Conservation (phyloP, 1,140 invertebrate species). For the Stratiolaelaps scimitus region DNA sequence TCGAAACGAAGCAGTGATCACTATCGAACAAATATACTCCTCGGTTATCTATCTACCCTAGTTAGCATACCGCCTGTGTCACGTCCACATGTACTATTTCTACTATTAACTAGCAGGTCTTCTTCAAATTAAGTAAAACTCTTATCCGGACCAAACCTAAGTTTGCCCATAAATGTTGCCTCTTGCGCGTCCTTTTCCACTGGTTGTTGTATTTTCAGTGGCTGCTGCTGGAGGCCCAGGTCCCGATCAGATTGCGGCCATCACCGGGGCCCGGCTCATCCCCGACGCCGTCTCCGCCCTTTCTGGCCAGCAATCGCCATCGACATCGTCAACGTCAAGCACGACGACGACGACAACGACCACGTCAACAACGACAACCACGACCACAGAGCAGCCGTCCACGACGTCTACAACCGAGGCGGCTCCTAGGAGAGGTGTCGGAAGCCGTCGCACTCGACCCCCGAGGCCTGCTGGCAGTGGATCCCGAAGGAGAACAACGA, state of each 20-base stretch:
- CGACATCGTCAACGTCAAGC: neutral
- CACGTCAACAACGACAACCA: neutral
- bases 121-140: too few species aligned
- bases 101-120: too few species aligned
- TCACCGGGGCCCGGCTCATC: conserved; percentile 7
- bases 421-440: neutral
- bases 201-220: neutral
- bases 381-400: neutral
- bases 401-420: neutral
- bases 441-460: conserved; percentile 3
- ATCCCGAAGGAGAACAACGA: neutral
- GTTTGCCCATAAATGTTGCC: too few species aligned
- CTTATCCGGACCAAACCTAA: too few species aligned
- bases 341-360: conserved; percentile 4
- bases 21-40: too few species aligned
- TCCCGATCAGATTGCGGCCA: neutral
- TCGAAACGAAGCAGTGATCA: too few species aligned
- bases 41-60: too few species aligned
- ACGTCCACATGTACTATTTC: too few species aligned
- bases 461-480: neutral
- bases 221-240: neutral
- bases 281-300: neutral
- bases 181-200: too few species aligned
- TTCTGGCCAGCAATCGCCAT: neutral
- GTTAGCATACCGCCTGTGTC: too few species aligned